Percentiles rank a stretch among this genome's conserved stretches.
Evolutionary conservation across 2,113 vertebrate species (phyloP).

Genomic region (Rhizomys pruinosus): DNA sequence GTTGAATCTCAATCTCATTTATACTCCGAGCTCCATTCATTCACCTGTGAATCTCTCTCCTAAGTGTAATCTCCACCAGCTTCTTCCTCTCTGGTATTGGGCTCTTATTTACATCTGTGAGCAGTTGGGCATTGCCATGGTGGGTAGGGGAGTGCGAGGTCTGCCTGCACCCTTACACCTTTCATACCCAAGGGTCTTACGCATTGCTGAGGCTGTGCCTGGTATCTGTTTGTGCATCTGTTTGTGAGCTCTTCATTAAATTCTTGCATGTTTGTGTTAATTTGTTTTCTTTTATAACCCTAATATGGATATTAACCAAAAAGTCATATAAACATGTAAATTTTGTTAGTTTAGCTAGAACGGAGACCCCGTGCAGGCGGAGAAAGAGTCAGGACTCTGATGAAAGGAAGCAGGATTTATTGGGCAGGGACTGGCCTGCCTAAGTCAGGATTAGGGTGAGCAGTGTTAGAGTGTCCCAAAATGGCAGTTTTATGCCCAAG

Average conservation of each 20-base stretch:
- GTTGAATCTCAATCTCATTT: neutral
- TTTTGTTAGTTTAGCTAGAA: too few relatives aligned
- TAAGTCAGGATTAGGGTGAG: too few relatives aligned
- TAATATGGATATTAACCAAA: neutral
- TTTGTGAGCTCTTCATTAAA: neutral
- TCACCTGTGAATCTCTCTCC: neutral
- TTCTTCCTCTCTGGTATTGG: neutral
- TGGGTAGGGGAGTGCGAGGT: neutral
- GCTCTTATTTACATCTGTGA: neutral
- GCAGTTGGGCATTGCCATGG: neutral
- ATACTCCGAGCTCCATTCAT: neutral
- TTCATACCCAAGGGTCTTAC: neutral
- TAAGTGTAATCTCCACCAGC: neutral
- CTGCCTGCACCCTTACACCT: neutral
- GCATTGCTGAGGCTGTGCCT: neutral
- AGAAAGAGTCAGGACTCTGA: too few relatives aligned
- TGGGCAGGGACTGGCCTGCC: too few relatives aligned
- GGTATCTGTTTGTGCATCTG: neutral
- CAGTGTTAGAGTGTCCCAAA: too few relatives aligned
- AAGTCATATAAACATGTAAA: neutral
- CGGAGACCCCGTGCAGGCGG: too few relatives aligned
- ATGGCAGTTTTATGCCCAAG: too few relatives aligned
- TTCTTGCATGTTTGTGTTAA: neutral
- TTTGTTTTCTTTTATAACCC: constrained; percentile 14
- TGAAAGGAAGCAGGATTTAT: too few relatives aligned